Percentiles rank a stretch among this genome's conserved stretches.
Evolutionary conservation across 1,140 invertebrate genomes (phyloP).

Genomic region (Drosophila parvula): DNA sequence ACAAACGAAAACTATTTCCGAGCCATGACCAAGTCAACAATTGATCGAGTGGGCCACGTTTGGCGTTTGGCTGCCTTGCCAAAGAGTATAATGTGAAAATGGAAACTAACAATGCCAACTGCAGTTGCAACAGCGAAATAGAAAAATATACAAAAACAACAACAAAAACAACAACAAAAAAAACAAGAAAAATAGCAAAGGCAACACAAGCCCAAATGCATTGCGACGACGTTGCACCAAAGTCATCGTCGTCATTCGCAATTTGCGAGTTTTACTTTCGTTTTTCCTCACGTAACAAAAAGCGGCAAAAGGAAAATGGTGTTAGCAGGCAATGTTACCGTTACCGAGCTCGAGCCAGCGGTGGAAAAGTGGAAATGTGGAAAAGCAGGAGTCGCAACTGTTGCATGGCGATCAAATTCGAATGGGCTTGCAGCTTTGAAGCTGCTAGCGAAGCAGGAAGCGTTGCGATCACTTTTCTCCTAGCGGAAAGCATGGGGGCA

Average conservation of each 20-base stretch:
- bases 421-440: conserved; percentile 44
- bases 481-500: conserved; percentile 18
- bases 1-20: conserved; percentile 24
- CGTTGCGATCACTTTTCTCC: conserved; percentile 40
- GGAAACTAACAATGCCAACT: conserved; percentile 78
- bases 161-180: conserved; percentile 1
- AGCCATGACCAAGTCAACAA: conserved; percentile 48
- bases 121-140: conserved; percentile 50
- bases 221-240: conserved; percentile 67
- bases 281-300: conserved; percentile 76
- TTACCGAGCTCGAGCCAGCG: conserved; percentile 31
- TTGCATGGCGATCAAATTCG: conserved; percentile 65
- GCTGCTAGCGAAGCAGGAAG: conserved; percentile 64
- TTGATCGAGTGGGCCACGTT: conserved; percentile 32
- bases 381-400: conserved; percentile 26
- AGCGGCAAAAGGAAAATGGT: conserved; percentile 78
- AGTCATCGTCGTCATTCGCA: conserved; percentile 43
- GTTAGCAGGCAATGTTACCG: conserved; percentile 80
- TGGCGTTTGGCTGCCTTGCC: conserved; percentile 2
- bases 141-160: conserved; percentile 1
- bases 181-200: conserved; percentile 6
- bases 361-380: not conserved
- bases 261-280: conserved; percentile 77
- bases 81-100: conserved; percentile 57
- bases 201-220: conserved; percentile 31